These are phyloP conservation scores for Betta splendens DNA, from an alignment of 2,797 vertebrate genomes.

Conservation along the genomic window DNA sequence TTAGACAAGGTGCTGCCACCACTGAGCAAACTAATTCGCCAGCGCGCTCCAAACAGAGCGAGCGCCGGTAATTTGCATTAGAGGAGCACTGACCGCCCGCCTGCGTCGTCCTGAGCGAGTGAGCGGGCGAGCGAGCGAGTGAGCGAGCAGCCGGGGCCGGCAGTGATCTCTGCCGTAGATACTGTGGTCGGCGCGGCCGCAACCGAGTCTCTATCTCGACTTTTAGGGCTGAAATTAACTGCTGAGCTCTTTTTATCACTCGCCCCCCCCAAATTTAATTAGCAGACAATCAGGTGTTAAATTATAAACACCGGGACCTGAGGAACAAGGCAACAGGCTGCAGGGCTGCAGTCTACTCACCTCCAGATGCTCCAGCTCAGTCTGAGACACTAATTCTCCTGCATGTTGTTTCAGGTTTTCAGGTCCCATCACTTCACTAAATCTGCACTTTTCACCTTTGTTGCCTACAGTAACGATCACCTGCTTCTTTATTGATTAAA, in stretches of 20 bases:
- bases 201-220: neutral
- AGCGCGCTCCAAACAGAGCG: slow-evolving; percentile 36
- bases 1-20: slow-evolving; percentile 50
- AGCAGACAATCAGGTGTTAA: neutral
- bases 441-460: no score
- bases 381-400: no score
- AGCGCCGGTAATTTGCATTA: slow-evolving; percentile 40
- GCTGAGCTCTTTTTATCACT: neutral
- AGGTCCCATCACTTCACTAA: no score
- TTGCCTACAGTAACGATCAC: no score
- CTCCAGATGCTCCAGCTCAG: no score
- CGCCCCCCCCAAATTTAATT: slow-evolving; percentile 7
- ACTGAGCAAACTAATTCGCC: slow-evolving; percentile 55
- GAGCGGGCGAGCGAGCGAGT: no score
- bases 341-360: no score
- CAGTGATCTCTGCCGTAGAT: slow-evolving; percentile 7
- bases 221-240: slow-evolving; percentile 3
- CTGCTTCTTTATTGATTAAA: no score
- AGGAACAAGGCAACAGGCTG: neutral
- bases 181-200: neutral
- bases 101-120: slow-evolving; percentile 18
- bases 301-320: neutral
- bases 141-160: slow-evolving; percentile 9
- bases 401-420: no score
- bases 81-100: slow-evolving; percentile 31